Evolutionary conservation across 2,888 invertebrate species (phyloP), one percentile per base, ranked within the genome.

Genomic region (Hyposoter didymator): DNA sequence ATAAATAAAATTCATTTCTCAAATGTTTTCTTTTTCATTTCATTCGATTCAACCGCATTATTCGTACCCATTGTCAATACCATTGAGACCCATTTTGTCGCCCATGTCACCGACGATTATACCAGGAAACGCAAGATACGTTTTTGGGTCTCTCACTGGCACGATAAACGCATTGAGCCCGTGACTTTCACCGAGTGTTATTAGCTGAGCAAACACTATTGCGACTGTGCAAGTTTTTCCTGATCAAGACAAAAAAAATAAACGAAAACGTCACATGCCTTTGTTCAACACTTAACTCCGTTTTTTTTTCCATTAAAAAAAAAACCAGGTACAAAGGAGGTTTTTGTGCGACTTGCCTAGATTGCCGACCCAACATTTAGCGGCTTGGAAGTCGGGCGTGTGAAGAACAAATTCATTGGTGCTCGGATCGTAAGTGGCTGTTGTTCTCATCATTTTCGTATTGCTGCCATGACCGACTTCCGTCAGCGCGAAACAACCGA

Each of bases 401-500:
- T 97, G 95, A 90, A 97, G 95, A 91, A 98, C 93, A 94, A 98
- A 95, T 91, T 96, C 96, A 93, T 96, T 95, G 10, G 95, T 96
- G 82, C 95, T 95, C 0, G 96, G 95, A 91, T 97, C 96, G 93
- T 97, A 99, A 0, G 96, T 97, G 0, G 98, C 98, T 0, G 96
- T 96, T 0, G 98, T 98, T 89, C 97, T 95, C 97, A 99, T 97
- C 4, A 96, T 97, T 90, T 97, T 97, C 0, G 98, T 97, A 93
- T 99, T 99, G 39, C 98, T 98, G 0, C 99, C 99, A 92, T 99
- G 99, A 0, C 97, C 96, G 10, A 99, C 96, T 94, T 99, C 99
- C 0, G 99, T 99, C 66, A 99, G 93, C 0, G 97, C 97, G 93
- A 98, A 98, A 90, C 98, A 96, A 4, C 97, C 97, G 88, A 95